Conservation (phyloP, 2,888 invertebrate species). For the Idaea aversata region DNA sequence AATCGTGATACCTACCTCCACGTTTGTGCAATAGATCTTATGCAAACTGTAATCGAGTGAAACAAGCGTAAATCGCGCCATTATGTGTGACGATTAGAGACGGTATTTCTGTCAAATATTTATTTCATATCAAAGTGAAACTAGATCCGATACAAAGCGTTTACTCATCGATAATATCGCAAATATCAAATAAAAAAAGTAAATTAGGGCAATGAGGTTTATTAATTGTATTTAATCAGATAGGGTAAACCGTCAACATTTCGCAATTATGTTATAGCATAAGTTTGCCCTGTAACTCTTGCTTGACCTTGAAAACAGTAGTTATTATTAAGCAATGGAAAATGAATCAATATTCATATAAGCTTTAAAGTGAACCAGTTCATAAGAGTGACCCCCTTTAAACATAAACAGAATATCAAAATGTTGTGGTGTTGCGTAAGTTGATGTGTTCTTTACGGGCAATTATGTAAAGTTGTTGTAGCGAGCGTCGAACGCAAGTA, state of each 20-base stretch:
- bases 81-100: constrained; percentile 47
- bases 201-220: neutral
- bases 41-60: constrained; percentile 71
- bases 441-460: constrained; percentile 65
- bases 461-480: constrained; percentile 73
- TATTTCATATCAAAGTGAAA: constrained; percentile 3
- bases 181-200: neutral
- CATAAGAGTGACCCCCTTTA: constrained; percentile 53
- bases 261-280: neutral
- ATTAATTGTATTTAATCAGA: too few relatives aligned
- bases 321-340: neutral
- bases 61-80: constrained; percentile 40
- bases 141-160: neutral
- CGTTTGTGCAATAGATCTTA: constrained; percentile 69
- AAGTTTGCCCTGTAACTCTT: neutral
- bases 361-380: neutral
- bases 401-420: constrained; percentile 59
- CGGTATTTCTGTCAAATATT: constrained; percentile 4
- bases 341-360: neutral
- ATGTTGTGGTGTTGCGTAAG: constrained; percentile 68
- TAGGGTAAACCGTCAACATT: too few relatives aligned
- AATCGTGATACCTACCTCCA: constrained; percentile 60
- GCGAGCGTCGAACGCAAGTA: constrained; percentile 45
- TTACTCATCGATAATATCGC: constrained; percentile 2
- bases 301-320: neutral